Evolutionary conservation across 2,888 invertebrate species (phyloP).

Genomic region (Synanthedon tipuliformis): DNA sequence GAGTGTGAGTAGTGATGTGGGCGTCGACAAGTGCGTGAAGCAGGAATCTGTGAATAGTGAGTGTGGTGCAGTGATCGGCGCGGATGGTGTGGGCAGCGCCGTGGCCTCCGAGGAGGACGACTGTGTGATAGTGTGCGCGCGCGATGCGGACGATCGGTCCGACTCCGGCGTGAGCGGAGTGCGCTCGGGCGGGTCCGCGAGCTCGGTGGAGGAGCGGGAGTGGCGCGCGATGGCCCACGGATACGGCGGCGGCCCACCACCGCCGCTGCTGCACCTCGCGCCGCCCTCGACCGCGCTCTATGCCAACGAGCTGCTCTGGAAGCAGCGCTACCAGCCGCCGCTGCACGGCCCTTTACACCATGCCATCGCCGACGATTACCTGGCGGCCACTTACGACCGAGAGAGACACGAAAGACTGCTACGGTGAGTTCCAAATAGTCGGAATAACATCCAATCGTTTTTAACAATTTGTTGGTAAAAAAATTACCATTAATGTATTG

Average conservation of each 20-base stretch:
- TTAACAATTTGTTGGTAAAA: too few relatives aligned
- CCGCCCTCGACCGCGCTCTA: conserved; percentile 65
- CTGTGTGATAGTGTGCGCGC: conserved; percentile 74
- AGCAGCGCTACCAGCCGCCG: conserved; percentile 71
- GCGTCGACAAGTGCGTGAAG: conserved; percentile 57
- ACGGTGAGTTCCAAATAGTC: conserved; percentile 56
- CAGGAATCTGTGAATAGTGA: conserved; percentile 48
- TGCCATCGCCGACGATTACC: conserved; percentile 63
- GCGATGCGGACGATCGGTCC: conserved; percentile 70
- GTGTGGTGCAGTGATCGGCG: conserved; percentile 49
- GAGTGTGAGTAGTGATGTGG: conserved; percentile 57
- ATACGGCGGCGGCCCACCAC: conserved; percentile 75
- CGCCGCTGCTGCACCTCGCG: conserved; percentile 58
- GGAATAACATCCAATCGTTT: too few relatives aligned
- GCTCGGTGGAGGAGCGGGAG: conserved; percentile 81
- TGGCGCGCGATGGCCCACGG: conserved; percentile 81
- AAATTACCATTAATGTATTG: too few relatives aligned
- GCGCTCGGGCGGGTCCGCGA: conserved; percentile 78
- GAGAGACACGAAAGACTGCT: conserved; percentile 77
- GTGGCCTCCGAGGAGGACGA: conserved; percentile 73
- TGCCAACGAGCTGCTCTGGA: conserved; percentile 71
- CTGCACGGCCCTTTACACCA: conserved; percentile 65
- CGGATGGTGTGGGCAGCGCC: conserved; percentile 66
- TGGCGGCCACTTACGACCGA: conserved; percentile 70
- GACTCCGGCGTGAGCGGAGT: conserved; percentile 82